These are phyloP conservation scores for Serripes groenlandicus DNA, from an alignment of 2,888 invertebrate species.

Conservation along the genomic window DNA sequence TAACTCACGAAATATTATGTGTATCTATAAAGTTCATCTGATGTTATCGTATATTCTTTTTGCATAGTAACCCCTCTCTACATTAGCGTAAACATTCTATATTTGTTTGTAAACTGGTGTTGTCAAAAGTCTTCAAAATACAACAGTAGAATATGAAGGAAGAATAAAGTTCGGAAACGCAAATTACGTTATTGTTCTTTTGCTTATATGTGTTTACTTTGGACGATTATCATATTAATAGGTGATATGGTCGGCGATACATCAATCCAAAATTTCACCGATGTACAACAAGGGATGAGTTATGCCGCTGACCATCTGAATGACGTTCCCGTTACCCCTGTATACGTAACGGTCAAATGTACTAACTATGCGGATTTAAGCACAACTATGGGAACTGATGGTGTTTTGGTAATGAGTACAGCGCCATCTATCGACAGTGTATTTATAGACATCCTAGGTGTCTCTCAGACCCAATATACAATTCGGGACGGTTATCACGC, in stretches of 20 bases:
- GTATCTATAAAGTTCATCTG: too few relatives aligned
- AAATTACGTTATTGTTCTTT: too few relatives aligned
- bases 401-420: conserved; percentile 53
- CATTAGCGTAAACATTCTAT: too few relatives aligned
- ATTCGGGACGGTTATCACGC: conserved; percentile 56
- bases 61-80: too few relatives aligned
- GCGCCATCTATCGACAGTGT: conserved; percentile 49
- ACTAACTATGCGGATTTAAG: conserved; percentile 56
- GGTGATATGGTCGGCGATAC: conserved; percentile 5
- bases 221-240: too few relatives aligned
- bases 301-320: background rate
- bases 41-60: too few relatives aligned
- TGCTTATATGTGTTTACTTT: too few relatives aligned
- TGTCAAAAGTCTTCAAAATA: too few relatives aligned
- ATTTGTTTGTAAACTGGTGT: too few relatives aligned
- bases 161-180: too few relatives aligned
- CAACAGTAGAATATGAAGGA: too few relatives aligned
- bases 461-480: conserved; percentile 57
- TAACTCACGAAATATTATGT: too few relatives aligned
- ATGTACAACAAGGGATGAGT: background rate
- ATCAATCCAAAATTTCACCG: conserved; percentile 24
- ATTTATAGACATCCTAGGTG: conserved; percentile 44
- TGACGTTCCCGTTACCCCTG: background rate
- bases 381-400: conserved; percentile 54
- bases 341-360: conserved; percentile 54